These are phyloP conservation scores for Scyliorhinus canicula DNA, from an alignment of 2,797 vertebrate species.

Conservation along the genomic window DNA sequence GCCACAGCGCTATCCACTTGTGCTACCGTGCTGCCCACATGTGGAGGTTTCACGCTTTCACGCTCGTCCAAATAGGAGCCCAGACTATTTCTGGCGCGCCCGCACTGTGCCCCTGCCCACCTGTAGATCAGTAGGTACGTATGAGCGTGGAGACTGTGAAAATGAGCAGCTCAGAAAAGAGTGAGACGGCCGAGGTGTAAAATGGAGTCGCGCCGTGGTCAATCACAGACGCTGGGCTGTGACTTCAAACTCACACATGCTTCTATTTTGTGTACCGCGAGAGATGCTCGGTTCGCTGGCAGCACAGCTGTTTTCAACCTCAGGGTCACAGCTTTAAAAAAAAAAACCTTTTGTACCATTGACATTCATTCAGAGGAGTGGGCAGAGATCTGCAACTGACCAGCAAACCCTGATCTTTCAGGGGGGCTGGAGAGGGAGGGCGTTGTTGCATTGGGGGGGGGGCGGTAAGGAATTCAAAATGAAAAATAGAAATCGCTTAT, in stretches of 20 bases:
- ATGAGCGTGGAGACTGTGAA: neutral
- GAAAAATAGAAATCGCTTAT: too few species aligned
- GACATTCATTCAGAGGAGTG: neutral
- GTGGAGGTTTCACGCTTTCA: too few species aligned
- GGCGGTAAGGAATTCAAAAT: too few species aligned
- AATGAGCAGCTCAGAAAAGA: neutral
- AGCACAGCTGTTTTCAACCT: neutral
- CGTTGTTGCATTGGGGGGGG: too few species aligned
- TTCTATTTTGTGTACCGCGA: neutral
- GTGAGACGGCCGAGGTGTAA: neutral
- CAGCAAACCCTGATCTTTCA: neutral
- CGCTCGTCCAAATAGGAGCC: neutral
- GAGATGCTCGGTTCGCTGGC: neutral
- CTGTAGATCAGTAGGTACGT: neutral
- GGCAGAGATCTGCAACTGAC: neutral
- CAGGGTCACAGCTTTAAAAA: neutral
- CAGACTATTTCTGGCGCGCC: neutral
- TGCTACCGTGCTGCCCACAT: too few species aligned
- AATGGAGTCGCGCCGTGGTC: neutral
- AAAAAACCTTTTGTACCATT: neutral
- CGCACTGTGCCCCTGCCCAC: neutral
- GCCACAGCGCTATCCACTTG: too few species aligned
- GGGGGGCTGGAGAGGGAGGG: too few species aligned
- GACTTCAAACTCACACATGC: neutral
- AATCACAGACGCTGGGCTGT: neutral